Evolutionary conservation across 1,140 invertebrate genomes (phyloP), one percentile per base, ranked within the genome.

Genomic region (Drosophila ananassae): DNA sequence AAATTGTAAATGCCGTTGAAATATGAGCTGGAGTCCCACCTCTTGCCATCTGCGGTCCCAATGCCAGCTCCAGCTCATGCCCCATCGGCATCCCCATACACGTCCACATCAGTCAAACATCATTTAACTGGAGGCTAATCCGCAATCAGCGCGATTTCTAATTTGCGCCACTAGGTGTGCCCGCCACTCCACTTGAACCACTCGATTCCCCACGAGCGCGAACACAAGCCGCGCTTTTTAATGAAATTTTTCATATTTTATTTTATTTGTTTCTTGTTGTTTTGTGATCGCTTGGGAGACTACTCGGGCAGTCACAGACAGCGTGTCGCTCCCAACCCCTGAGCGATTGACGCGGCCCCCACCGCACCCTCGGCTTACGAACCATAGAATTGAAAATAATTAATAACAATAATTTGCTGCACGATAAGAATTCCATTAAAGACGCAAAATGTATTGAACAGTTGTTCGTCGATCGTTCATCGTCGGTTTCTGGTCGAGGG

Each of bases 391-490:
- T 89, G 77, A 77, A 89, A 74, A 89, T 89, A 89, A 89, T 89
- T 89, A 89, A 89, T 89, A 89, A 89, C 83, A 89, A 89, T 89
- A 89, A 89, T 89, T 89, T 89, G 84, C 84, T 64, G 82, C 84
- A 89, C 84, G 84, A 89, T 89, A 89, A 89, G 84, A 89, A 89
- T 89, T 89, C 84, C 84, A 89, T 89, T 89, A 89, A 89, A 89
- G 73, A 76, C 83, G 83, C 79, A 89, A 89, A 89, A 89, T 76
- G 79, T 83, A 89, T 89, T 87, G 77, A 84, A 77, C 66, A 76
- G 79, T 79, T 76, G 74, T 59, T 73, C 48, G 47, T 53, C 58
- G 46, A 67, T 68, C 58, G 77, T 24, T 52, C 41, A 37, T 51
- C 48, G 59, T 47, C 9, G 41, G 22, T 46, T 21, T 41, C 24